Percentiles rank a stretch among this genome's conserved stretches.
Evolutionary conservation across 2,797 vertebrate genomes (phyloP).

Genomic region (Galaxias olidus): DNA sequence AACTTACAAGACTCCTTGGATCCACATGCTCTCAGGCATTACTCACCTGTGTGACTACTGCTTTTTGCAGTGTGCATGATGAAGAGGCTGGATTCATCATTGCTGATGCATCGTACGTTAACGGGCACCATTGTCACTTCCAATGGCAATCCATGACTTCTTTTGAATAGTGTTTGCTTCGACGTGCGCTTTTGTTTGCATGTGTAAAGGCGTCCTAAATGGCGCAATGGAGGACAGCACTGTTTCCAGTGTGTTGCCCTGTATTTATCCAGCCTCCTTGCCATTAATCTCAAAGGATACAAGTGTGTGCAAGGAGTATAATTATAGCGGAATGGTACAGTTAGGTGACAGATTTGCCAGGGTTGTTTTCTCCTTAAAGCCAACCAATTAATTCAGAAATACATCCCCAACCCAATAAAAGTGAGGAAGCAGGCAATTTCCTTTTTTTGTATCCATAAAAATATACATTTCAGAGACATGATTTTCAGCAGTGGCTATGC

Average conservation of each 20-base stretch:
- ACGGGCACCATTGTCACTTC: not conserved
- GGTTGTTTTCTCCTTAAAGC: slow-evolving; percentile 3
- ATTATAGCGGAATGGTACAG: not conserved
- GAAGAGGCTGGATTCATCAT: too few relatives aligned
- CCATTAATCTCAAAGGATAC: slow-evolving; percentile 11
- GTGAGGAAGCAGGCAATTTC: slow-evolving; percentile 8
- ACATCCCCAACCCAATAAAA: slow-evolving; percentile 15
- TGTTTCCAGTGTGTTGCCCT: slow-evolving; percentile 10
- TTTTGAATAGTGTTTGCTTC: slow-evolving; percentile 14
- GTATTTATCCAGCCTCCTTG: slow-evolving; percentile 20
- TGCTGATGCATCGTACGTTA: not conserved
- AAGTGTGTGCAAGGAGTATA: slow-evolving; percentile 13
- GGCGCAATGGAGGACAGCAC: slow-evolving; percentile 9
- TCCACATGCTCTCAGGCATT: too few relatives aligned
- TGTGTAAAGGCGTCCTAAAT: not conserved
- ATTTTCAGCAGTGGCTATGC: slow-evolving; percentile 12
- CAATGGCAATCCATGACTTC: not conserved
- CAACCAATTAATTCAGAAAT: slow-evolving; percentile 23
- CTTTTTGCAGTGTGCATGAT: too few relatives aligned
- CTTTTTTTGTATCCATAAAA: slow-evolving; percentile 11
- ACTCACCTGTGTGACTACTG: too few relatives aligned
- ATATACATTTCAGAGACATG: slow-evolving; percentile 28
- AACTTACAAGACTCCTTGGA: too few relatives aligned
- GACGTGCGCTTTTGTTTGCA: not conserved
- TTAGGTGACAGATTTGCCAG: slow-evolving; percentile 14